phyloP scores from a whole-genome alignment of 2,888 invertebrate species.

The Plebejus melissa region DNA sequence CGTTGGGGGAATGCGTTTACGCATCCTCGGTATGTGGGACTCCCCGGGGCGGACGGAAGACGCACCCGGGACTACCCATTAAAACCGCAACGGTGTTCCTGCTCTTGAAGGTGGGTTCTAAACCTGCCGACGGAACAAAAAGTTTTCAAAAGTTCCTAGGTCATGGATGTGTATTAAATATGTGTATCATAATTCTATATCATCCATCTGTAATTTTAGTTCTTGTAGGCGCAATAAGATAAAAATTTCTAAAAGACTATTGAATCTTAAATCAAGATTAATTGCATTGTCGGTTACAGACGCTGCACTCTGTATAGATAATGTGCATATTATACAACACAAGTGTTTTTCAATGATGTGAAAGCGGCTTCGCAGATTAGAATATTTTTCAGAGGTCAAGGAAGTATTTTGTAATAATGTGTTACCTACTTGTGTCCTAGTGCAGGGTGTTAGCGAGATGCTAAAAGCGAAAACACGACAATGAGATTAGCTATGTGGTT shows the following conservation, averaged over 20 bases:
- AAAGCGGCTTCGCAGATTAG: slow-evolving; percentile 12
- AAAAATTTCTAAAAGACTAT: neutral
- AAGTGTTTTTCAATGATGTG: slow-evolving; percentile 26
- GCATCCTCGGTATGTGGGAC: no score
- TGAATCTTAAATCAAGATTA: slow-evolving; percentile 5
- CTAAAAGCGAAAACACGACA: slow-evolving; percentile 75
- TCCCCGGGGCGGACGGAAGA: no score
- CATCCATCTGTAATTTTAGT: neutral
- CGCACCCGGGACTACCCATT: no score
- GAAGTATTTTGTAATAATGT: slow-evolving; percentile 48
- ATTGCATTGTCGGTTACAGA: slow-evolving; percentile 20
- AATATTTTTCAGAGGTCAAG: slow-evolving; percentile 34
- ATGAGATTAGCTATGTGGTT: slow-evolving; percentile 49
- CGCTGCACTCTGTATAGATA: neutral
- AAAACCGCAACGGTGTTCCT: no score
- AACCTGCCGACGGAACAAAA: no score
- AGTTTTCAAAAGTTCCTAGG: no score
- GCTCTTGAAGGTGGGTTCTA: no score
- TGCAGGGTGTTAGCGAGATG: slow-evolving; percentile 56
- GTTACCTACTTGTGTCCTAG: slow-evolving; percentile 48
- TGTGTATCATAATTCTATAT: neutral
- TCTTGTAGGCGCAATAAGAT: neutral
- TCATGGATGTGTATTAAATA: no score
- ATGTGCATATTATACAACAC: slow-evolving; percentile 32
- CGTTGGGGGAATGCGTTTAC: no score